Percentiles rank a stretch among this genome's conserved stretches.
These are phyloP conservation scores for Dasyprocta punctata DNA, from an alignment of 2,113 vertebrate species.

Conservation along the genomic window DNA sequence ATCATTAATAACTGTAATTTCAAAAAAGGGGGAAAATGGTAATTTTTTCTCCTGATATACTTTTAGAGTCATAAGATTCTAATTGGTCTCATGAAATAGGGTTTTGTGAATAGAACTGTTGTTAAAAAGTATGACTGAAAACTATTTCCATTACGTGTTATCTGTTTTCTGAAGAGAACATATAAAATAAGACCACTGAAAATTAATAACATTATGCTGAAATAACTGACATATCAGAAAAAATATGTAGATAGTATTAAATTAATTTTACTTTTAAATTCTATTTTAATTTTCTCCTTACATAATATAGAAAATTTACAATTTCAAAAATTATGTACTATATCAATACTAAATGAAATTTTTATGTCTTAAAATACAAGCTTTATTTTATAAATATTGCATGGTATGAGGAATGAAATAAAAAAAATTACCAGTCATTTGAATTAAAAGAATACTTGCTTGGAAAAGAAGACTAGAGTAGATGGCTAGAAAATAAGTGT, in stretches of 20 bases:
- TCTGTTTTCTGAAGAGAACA: neutral
- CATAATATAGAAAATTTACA: neutral
- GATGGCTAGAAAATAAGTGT: neutral
- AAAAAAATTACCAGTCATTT: too few species aligned
- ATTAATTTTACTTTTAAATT: neutral
- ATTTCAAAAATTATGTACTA: neutral
- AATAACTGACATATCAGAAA: neutral
- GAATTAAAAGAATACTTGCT: neutral
- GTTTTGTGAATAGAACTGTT: neutral
- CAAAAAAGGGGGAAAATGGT: neutral
- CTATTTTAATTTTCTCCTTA: neutral
- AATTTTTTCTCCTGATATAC: neutral
- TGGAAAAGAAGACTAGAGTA: neutral
- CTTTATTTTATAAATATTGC: neutral
- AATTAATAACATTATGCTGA: neutral
- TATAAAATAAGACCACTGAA: neutral
- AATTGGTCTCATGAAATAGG: neutral
- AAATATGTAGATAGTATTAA: neutral
- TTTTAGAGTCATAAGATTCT: neutral
- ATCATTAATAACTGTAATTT: neutral
- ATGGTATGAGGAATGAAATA: neutral
- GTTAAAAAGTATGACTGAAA: neutral
- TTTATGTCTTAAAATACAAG: neutral
- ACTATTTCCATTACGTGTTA: neutral
- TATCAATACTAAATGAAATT: neutral